These are phyloP conservation scores for Microcebus jonahi DNA, from an alignment of 2,113 vertebrate genomes.

Conservation along the genomic window DNA sequence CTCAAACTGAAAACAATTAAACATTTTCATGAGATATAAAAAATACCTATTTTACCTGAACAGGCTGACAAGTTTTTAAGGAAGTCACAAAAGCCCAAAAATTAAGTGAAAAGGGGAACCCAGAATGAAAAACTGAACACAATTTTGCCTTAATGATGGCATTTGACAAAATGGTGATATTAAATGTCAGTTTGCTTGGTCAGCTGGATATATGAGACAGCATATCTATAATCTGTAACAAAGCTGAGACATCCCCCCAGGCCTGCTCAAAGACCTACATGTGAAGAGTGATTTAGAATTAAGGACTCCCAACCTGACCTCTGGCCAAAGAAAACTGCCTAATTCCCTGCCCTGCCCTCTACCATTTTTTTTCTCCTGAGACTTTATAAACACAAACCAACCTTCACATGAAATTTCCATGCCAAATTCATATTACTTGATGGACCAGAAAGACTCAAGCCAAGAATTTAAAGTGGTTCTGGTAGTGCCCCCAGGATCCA, in stretches of 20 bases:
- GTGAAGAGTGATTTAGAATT: conserved; percentile 1
- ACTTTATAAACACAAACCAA: background rate
- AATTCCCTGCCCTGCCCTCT: background rate
- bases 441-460: background rate
- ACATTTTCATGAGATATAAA: background rate
- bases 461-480: conserved; percentile 22
- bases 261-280: background rate
- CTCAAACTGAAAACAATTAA: background rate
- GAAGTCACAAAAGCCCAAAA: conserved; percentile 16
- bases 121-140: background rate
- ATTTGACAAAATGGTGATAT: background rate
- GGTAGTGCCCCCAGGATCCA: background rate
- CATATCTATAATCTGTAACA: background rate
- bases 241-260: background rate
- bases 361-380: background rate
- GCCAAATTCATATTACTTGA: conserved; percentile 7
- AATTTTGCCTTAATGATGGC: background rate
- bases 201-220: background rate
- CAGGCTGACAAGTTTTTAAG: background rate
- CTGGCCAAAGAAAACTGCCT: background rate
- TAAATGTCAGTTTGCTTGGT: background rate
- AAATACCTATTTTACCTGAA: background rate
- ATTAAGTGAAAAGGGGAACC: background rate
- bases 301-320: background rate
- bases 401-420: background rate